These are phyloP conservation scores for Melinaea menophilus DNA, from an alignment of 2,888 invertebrate genomes.

Conservation along the genomic window DNA sequence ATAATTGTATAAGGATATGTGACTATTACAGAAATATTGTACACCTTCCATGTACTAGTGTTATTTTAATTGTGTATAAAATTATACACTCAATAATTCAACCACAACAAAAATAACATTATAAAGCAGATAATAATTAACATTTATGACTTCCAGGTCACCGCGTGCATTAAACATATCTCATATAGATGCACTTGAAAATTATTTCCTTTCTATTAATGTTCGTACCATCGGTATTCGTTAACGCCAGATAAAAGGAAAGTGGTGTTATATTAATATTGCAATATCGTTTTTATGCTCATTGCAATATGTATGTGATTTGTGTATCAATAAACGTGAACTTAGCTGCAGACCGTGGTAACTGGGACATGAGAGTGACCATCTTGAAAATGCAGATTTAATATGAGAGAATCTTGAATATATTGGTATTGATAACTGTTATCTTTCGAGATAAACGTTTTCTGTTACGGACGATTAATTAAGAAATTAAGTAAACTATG, in stretches of 20 bases:
- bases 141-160: slow-evolving; percentile 4
- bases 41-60: too few relatives aligned
- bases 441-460: slow-evolving; percentile 16
- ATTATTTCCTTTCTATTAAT: slow-evolving; percentile 28
- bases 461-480: slow-evolving; percentile 5
- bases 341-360: slow-evolving; percentile 28
- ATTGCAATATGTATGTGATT: slow-evolving; percentile 12
- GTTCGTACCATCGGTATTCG: slow-evolving; percentile 27
- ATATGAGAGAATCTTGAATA: slow-evolving; percentile 6
- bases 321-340: slow-evolving; percentile 14
- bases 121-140: background rate
- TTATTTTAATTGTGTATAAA: too few relatives aligned
- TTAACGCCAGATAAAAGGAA: slow-evolving; percentile 29
- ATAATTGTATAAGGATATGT: too few relatives aligned
- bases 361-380: slow-evolving; percentile 32
- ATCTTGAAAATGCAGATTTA: slow-evolving; percentile 25
- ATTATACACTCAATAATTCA: too few relatives aligned
- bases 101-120: too few relatives aligned
- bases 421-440: slow-evolving; percentile 1
- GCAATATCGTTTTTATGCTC: slow-evolving; percentile 17
- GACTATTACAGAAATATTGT: too few relatives aligned
- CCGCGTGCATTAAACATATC: slow-evolving; percentile 1
- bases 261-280: slow-evolving; percentile 12
- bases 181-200: slow-evolving; percentile 15
- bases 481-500: too few relatives aligned